Evolutionary conservation across 2,888 invertebrate genomes (phyloP).

Genomic region (Teleogryllus oceanicus): DNA sequence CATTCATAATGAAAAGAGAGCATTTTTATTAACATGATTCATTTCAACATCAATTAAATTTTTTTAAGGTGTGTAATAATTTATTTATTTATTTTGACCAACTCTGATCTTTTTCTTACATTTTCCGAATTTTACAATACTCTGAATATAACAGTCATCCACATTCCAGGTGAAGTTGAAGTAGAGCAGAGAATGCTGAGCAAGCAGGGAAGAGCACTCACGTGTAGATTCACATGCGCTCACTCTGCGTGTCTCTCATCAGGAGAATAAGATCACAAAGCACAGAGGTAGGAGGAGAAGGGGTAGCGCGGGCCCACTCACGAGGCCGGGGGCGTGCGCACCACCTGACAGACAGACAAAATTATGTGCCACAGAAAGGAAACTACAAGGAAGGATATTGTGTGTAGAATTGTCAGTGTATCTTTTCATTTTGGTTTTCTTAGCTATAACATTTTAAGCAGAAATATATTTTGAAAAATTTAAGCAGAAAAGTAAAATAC

Average conservation of each 20-base stretch:
- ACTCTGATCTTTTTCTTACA: not conserved
- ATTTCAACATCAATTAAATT: too few relatives aligned
- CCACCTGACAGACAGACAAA: conserved; percentile 44
- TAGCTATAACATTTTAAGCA: too few relatives aligned
- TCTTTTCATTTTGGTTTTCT: too few relatives aligned
- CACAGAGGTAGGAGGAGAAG: conserved; percentile 52
- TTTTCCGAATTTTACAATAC: conserved; percentile 12
- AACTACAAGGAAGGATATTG: conserved; percentile 23
- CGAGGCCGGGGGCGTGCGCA: conserved; percentile 36
- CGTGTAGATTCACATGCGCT: conserved; percentile 34
- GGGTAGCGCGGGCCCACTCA: conserved; percentile 37
- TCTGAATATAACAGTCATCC: not conserved
- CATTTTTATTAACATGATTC: too few relatives aligned
- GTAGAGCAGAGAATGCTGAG: conserved; percentile 20
- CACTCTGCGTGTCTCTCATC: conserved; percentile 34
- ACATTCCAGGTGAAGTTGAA: not conserved
- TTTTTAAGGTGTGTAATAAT: too few relatives aligned
- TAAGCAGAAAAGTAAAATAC: too few relatives aligned
- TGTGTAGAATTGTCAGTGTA: not conserved
- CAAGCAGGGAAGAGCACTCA: conserved; percentile 32
- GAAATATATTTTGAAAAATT: too few relatives aligned
- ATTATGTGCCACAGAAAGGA: conserved; percentile 23
- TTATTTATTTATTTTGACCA: not conserved
- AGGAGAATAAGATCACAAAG: conserved; percentile 45
- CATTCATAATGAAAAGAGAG: too few relatives aligned